Base-by-base conservation (phyloP, 2,113 vertebrate species). In the Semnornis frantzii region DNA sequence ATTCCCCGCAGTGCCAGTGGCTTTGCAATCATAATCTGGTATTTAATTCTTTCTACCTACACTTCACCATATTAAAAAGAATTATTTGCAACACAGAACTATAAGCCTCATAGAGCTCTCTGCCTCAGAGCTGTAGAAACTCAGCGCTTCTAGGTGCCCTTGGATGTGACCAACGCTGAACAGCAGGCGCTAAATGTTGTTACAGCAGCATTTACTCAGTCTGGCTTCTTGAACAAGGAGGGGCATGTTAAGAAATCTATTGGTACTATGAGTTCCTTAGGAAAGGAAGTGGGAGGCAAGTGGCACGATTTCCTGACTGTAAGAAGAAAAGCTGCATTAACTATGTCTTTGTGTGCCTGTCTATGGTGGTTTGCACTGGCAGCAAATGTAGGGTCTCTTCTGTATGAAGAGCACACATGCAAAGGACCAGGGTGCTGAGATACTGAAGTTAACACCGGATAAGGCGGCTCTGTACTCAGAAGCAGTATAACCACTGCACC, bases 401-500 rank as follows among this genome's bases (percentile, higher is more conserved):
- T 7, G 30, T 65, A 48, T 9, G 33, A 89, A 79, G 54, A 78
- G 39, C 39, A 70, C n/a, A 33, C 0, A 0, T 66, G 60, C 44
- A 83, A 59, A 74, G 65, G n/a, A 86, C 31, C 57, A 73, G 34
- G 13, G 37, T n/a, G 10, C 34, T 0, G 0, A 77, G 57, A 55
- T 71, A 33, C 64, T 68, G 3, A 39, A 63, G 81, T 28, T 48
- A 65, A 33, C 77, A 18, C 15, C 76, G 59, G 54, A 74, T 28
- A 42, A 81, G n/a, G 39, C 44, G 55, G 13, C 34, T 73, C 64
- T 64, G 70, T 42, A 52, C 25, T 10, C 31, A 62, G 81, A 69
- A 64, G 81, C 37, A 25, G 5, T 7, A 8, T 1, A 30, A n/a
- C 10, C 11, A 54, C 15, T 3, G 1, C 20, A 14, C 6, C 5